These are phyloP conservation scores for Orthonychiurus folsomi DNA, from an alignment of 2,888 invertebrate species.

Conservation along the genomic window DNA sequence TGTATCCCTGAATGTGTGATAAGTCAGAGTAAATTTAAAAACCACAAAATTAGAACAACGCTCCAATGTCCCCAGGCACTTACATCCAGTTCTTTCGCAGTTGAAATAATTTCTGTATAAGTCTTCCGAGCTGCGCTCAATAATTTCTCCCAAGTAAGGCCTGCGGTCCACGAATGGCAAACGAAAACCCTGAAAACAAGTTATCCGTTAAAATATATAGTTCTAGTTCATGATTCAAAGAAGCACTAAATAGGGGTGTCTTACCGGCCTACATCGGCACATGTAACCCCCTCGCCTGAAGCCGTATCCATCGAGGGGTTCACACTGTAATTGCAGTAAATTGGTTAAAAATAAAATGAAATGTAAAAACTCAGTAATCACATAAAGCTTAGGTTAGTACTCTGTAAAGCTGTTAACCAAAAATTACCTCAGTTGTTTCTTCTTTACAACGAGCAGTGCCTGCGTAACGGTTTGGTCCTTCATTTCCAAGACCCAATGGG, in stretches of 20 bases:
- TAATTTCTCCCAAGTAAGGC: conserved; percentile 83
- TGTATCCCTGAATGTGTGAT: conserved; percentile 60
- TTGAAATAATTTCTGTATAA: conserved; percentile 81
- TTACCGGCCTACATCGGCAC: conserved; percentile 80
- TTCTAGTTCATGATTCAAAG: too few relatives aligned
- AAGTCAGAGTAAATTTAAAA: conserved; percentile 6
- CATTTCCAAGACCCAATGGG: conserved; percentile 78
- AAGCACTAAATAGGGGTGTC: background rate
- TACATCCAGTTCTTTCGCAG: conserved; percentile 84
- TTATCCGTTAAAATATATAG: too few relatives aligned
- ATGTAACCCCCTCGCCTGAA: conserved; percentile 91
- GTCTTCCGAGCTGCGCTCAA: conserved; percentile 84
- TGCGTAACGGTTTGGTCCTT: conserved; percentile 75
- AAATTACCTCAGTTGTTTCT: conserved; percentile 69
- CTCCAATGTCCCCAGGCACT: conserved; percentile 44
- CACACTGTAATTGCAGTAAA: conserved; percentile 60
- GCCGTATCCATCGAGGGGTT: conserved; percentile 92
- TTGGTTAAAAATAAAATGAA: conserved; percentile 6
- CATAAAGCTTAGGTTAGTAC: background rate
- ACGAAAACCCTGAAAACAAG: conserved; percentile 49
- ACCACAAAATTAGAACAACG: background rate
- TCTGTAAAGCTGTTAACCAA: background rate
- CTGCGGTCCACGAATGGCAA: conserved; percentile 77
- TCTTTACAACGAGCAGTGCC: conserved; percentile 84
- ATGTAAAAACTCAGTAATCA: conserved; percentile 7